Evolutionary conservation across 1,140 invertebrate genomes (phyloP).

Genomic region (Maniola jurtina): DNA sequence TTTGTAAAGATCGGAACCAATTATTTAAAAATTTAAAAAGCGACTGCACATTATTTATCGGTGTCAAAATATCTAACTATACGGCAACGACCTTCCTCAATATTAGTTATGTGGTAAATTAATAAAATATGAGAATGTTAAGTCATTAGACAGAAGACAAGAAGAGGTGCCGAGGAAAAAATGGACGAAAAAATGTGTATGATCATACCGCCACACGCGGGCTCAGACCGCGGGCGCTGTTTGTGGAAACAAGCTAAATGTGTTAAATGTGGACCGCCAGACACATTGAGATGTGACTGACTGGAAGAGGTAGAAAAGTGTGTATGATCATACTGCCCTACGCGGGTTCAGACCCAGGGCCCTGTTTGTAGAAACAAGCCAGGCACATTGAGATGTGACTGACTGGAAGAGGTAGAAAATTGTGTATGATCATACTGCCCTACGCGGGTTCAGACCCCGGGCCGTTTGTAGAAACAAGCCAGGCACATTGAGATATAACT

Average conservation of each 20-base stretch:
- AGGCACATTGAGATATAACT: conserved; percentile 18
- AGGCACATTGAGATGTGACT: conserved; percentile 17
- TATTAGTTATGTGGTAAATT: conserved; percentile 51
- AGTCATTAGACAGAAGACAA: conserved; percentile 68
- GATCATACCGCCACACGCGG: conserved; percentile 54
- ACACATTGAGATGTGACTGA: conserved; percentile 19
- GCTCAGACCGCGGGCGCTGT: conserved; percentile 37
- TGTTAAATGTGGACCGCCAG: conserved; percentile 58
- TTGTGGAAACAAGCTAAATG: conserved; percentile 72
- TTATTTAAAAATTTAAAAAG: conserved; percentile 20
- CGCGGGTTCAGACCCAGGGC: conserved; percentile 27
- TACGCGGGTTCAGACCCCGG: too few relatives aligned
- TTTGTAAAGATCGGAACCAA: conserved; percentile 16
- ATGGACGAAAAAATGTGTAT: conserved; percentile 55
- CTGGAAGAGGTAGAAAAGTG: conserved; percentile 38
- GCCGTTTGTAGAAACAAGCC: too few relatives aligned
- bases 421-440: conserved; percentile 61
- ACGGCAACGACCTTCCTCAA: conserved; percentile 37
- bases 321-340: too few relatives aligned
- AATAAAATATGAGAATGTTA: conserved; percentile 70
- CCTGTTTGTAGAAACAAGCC: conserved; percentile 69
- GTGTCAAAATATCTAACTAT: conserved; percentile 38
- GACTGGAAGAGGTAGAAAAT: conserved; percentile 39
- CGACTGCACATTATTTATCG: conserved; percentile 35
- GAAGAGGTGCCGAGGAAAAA: conserved; percentile 49